Evolutionary conservation across 2,797 vertebrate genomes (phyloP), one percentile per base, ranked within the genome.

Genomic region (Gymnocypris eckloni): DNA sequence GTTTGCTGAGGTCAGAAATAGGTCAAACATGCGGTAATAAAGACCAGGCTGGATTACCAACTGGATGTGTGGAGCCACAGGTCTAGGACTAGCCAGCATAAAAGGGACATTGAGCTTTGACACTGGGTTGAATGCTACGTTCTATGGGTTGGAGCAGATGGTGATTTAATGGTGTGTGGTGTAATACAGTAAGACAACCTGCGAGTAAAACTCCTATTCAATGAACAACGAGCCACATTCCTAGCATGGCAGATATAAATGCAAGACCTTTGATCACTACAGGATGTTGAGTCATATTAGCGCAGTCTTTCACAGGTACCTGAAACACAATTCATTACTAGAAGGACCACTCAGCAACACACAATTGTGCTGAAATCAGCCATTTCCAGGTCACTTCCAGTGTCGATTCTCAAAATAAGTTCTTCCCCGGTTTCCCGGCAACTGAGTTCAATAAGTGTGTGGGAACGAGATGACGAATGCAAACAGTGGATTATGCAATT

Each of bases 401-500:
- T 77, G 85, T 86, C 64, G 2, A 41, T 33, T 83, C 77, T 80
- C 43, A 92, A 94, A 94, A 94, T 92, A 91, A 92, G 90, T 90
- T 88, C 90, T 90, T 92, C 91, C 92, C 91, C 88, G 86, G 90
- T 88, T 90, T 90, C 83, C 90, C 91, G 48, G 92, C 91, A 90
- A 90, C 87, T 90, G 89, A 89, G 89, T 90, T 73, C 88, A 7
- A 72, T 33, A 28, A 70, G 82, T 82, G 90, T 92, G 91, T 90
- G 91, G 93, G 93, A 88, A 91, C 90, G 89, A 90, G 92, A 92
- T 94, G 93, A 82, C 88, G 91, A 86, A 66, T 1, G 41, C 90
- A 88, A 87, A 90, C 91, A 92, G 93, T 78, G 89, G 90, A 91
- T 95, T 95, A 95, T 93, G 92, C 93, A 95, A 95, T 91, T 93